A percentile compares a stretch with the other conserved stretches of the same genome.
Conservation (phyloP, 2,797 vertebrate genomes). For the Dendrocincla fuliginosa region DNA sequence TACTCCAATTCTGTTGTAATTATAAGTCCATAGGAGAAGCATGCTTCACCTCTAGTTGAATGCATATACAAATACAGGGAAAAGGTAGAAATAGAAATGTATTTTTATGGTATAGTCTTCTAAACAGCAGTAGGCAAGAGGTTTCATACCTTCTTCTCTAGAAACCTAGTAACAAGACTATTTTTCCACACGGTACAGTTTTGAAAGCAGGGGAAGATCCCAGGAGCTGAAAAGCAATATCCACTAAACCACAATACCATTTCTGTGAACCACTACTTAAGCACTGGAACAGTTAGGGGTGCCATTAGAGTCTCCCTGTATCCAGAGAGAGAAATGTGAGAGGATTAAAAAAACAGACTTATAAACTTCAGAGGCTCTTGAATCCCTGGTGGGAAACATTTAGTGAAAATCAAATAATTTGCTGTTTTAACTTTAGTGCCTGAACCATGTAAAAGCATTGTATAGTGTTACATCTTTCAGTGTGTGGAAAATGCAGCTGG, state of each 20-base stretch:
- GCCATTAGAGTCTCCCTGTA: not conserved
- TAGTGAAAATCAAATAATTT: not conserved
- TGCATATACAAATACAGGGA: not conserved
- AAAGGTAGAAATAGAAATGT: not conserved
- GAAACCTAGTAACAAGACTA: not conserved
- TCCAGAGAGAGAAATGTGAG: not conserved
- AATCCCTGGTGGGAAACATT: not conserved
- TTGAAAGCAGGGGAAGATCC: not conserved
- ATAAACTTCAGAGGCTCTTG: not conserved
- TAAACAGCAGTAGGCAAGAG: not conserved
- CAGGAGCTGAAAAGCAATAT: not conserved
- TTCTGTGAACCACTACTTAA: not conserved
- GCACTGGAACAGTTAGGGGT: not conserved
- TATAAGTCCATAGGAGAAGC: not conserved
- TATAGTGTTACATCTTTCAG: not conserved
- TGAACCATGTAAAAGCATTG: not conserved
- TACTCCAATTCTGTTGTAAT: not conserved
- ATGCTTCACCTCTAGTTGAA: not conserved
- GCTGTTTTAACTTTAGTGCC: not conserved
- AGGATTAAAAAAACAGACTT: not conserved
- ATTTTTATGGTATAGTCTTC: not conserved
- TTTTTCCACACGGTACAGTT: not conserved
- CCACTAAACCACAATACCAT: not conserved
- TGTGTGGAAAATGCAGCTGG: not conserved
- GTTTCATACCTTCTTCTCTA: not conserved